Percentiles rank a stretch among this genome's conserved stretches.
Evolutionary conservation across 2,888 invertebrate species (phyloP).

Genomic region (Ypsolopha scabrella): DNA sequence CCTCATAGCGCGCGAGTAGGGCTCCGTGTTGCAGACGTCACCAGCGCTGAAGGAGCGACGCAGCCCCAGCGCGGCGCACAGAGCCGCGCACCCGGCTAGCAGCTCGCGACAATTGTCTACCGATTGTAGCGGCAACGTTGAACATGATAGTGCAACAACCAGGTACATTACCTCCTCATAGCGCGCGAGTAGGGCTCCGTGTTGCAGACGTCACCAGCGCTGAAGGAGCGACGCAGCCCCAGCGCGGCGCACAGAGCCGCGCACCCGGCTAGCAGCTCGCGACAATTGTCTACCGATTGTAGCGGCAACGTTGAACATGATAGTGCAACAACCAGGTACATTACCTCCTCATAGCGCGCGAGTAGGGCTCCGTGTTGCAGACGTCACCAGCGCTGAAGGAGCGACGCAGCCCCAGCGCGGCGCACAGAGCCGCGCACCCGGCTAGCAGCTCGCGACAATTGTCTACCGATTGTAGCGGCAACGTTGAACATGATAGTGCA

Average conservation of each 20-base stretch:
- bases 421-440: slow-evolving; percentile 81
- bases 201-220: slow-evolving; percentile 77
- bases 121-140: not conserved
- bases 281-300: no score
- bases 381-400: slow-evolving; percentile 89
- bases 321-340: no score
- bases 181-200: no score
- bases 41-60: slow-evolving; percentile 87
- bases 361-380: no score
- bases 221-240: slow-evolving; percentile 87
- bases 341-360: no score
- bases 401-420: slow-evolving; percentile 83
- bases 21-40: slow-evolving; percentile 63
- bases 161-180: no score
- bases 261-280: slow-evolving; percentile 51
- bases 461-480: no score
- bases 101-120: no score
- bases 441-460: no score
- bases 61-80: slow-evolving; percentile 84
- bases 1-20: no score
- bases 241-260: slow-evolving; percentile 83
- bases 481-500: not conserved
- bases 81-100: slow-evolving; percentile 73
- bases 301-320: not conserved
- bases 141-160: not conserved